A percentile compares a stretch with the other conserved stretches of the same genome.
phyloP scores from a whole-genome alignment of 2,888 invertebrate species.

The Phytoseiulus persimilis region DNA sequence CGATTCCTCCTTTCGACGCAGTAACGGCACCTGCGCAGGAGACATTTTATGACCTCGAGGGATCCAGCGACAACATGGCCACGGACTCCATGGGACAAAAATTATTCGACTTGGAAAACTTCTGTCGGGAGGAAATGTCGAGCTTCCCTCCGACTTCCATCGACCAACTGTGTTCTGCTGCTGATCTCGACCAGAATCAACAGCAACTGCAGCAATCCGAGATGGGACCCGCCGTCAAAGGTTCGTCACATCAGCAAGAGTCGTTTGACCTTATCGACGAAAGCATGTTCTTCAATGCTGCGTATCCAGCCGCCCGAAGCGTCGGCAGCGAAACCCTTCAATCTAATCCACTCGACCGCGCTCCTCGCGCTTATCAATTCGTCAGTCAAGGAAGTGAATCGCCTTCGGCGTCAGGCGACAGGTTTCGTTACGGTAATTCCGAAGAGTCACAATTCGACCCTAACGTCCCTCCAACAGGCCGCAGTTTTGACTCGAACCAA shows the following conservation, averaged over 20 bases:
- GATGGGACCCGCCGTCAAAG: neutral
- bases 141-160: neutral
- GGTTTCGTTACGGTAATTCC: neutral
- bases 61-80: neutral
- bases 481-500: neutral
- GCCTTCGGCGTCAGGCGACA: neutral
- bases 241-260: neutral
- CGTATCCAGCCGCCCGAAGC: neutral
- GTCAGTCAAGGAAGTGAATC: neutral
- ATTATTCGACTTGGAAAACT: neutral
- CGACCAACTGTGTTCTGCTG: neutral
- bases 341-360: neutral
- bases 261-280: neutral
- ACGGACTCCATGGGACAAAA: slow-evolving; percentile 42
- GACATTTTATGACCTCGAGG: neutral
- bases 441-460: too few relatives aligned
- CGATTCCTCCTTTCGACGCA: neutral
- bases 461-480: neutral
- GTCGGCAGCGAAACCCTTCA: neutral
- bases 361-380: neutral
- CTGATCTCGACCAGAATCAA: neutral
- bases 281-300: neutral
- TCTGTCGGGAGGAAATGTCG: neutral
- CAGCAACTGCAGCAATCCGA: neutral
- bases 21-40: neutral